Base-by-base conservation (phyloP, 2,113 vertebrate genomes). In the Myotis brandtii region DNA sequence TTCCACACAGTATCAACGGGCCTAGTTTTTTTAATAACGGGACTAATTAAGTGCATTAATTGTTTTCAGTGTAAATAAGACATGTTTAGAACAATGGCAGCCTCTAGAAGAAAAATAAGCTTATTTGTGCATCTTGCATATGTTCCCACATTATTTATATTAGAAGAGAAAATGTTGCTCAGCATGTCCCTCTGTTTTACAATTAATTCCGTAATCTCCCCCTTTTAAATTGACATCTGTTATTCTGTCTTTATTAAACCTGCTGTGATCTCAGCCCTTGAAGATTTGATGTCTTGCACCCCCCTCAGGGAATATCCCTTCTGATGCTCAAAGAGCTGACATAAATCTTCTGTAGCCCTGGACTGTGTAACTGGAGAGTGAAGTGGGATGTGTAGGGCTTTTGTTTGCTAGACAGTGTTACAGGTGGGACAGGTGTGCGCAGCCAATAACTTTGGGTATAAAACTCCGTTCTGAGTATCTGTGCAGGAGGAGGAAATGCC, bases 171-270 rank as follows among this genome's bases (percentile, higher is more conserved):
- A 97, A 52, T n/a, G n/a, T 72, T 52, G 34, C 86, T 92, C 75
- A 76, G 91, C 67, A 27, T 85, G 18, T 69, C 76, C 80, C 32
- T 94, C 96, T 93, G 82, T 96, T 95, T 96, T 80, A 91, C 83
- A 93, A 64, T 97, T 81, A 96, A 89, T 96, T 93, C 84, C 72
- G 64, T 96, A 70, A 82, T 96, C 80, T 89, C 72, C 18, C 43
- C 50, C 40, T 90, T 97, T 96, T 92, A 96, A 81, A 96, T 81
- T 96, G 95, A 90, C 95, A 95, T 95, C 92, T 97, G 77, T 89
- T 96, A 93, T 94, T 95, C 82, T 93, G 94, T 95, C 86, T 93
- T 90, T 94, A 93, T 95, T 93, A 87, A 95, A 94, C 95, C 88
- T 96, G 93, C 87, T 96, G 93, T 95, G 91, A 93, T 94, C 81